These are phyloP conservation scores for Nestor notabilis DNA, from an alignment of 2,113 vertebrate species.

Conservation along the genomic window DNA sequence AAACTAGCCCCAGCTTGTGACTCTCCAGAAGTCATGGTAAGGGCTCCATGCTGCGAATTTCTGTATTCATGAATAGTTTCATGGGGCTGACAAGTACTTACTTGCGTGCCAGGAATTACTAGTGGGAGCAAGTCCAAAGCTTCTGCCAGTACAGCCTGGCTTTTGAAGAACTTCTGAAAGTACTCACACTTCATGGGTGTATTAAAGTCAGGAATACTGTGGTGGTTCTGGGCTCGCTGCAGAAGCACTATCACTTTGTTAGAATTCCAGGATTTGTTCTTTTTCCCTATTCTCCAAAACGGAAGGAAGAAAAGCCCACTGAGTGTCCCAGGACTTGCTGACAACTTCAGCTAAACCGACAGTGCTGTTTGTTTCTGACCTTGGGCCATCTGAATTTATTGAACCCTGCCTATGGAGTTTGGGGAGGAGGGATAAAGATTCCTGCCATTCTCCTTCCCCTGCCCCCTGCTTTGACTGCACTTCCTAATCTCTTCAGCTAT, in stretches of 20 bases:
- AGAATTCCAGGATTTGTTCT: background rate
- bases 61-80: background rate
- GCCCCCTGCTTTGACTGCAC: constrained; percentile 61
- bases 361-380: background rate
- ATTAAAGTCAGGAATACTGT: background rate
- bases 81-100: background rate
- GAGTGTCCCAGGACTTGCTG: background rate
- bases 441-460: constrained; percentile 61
- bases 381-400: background rate
- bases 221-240: background rate
- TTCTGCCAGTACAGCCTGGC: background rate
- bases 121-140: background rate
- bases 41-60: background rate
- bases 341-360: background rate
- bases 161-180: background rate
- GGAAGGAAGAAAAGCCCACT: background rate
- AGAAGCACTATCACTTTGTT: background rate
- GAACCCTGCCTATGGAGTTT: constrained; percentile 22
- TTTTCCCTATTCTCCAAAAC: background rate
- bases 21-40: background rate
- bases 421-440: constrained; percentile 67
- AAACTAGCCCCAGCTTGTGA: background rate
- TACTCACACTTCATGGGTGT: background rate
- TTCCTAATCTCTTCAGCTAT: constrained; percentile 74
- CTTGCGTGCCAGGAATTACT: background rate